Evolutionary conservation across 2,113 vertebrate genomes (phyloP), one percentile per base, ranked within the genome.

Genomic region (Hippocampus abdominalis): DNA sequence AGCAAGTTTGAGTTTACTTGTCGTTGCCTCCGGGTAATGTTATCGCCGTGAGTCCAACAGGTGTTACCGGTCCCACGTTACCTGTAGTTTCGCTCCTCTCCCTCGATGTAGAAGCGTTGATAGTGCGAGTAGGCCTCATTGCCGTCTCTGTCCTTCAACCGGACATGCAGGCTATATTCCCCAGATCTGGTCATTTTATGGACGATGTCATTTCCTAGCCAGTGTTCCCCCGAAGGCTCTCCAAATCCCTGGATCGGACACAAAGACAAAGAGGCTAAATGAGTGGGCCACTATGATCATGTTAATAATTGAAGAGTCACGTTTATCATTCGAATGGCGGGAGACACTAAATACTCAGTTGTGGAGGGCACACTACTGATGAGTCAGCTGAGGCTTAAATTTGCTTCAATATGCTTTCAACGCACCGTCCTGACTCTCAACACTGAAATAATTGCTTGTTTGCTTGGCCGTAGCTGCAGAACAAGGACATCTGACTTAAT

Each of bases 181-280:
- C 85, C 77, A 39, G 89, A 88, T 56, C 73, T 83, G 62, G 92
- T 94, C 69, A 95, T 88, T 72, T 85, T 80, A 76, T 94, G 92
- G 77, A 94, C 90, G 84, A 91, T 89, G 66, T 93, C 92, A 85
- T 95, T 95, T 64, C 93, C 93, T 69, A 94, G 79, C 94, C 94
- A 94, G 74, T 94, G 90, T 69, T 94, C 93, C 77, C 92, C 94
- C 60, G 89, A 82, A 3, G 79, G 86, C 18, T 93, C 88, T 66
- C 94, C 93, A 79, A 95, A 95, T 64, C 94, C 61, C 61, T 63
- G 61, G 36, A 63, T 42, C 11, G 21, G 61, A 4, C 36, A 23
- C 21, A 63, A 63, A 40, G 20, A 42, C 61, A 63, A 40, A 63
- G 39, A 63, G 2, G 20, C 68, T 67, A 81, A 73, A 3, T 67